Evolutionary conservation across 2,113 vertebrate genomes (phyloP).

Genomic region (Bagarius yarrelli): DNA sequence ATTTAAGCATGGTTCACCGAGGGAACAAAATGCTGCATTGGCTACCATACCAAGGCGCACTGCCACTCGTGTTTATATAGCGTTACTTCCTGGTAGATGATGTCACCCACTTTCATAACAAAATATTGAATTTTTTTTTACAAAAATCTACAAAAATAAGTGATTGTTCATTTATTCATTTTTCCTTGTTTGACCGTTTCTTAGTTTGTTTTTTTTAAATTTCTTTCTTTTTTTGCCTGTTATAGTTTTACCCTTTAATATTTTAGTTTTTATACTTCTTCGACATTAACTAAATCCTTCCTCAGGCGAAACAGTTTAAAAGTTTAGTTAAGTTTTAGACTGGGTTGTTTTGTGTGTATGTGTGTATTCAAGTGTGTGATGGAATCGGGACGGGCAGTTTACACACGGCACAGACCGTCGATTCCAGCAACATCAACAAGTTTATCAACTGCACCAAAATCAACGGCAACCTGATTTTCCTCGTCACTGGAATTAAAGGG

Average conservation of each 20-base stretch:
- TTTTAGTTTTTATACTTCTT: background rate
- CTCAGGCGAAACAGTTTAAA: background rate
- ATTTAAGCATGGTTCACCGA: too few species aligned
- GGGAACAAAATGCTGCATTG: too few species aligned
- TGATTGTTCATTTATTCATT: too few species aligned
- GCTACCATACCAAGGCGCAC: too few species aligned
- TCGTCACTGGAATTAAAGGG: slow-evolving; percentile 97
- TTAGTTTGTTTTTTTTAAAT: too few species aligned
- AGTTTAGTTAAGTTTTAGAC: background rate
- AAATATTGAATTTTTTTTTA: too few species aligned
- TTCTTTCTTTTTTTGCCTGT: too few species aligned
- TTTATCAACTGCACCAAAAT: slow-evolving; percentile 99
- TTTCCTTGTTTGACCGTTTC: too few species aligned
- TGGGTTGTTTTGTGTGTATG: slow-evolving; percentile 23
- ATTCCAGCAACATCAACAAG: slow-evolving; percentile 95
- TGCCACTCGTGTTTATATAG: too few species aligned
- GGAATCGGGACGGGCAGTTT: slow-evolving; percentile 94
- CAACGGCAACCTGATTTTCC: slow-evolving; percentile 97
- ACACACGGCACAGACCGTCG: slow-evolving; percentile 88
- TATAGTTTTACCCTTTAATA: background rate
- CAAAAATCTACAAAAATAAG: too few species aligned
- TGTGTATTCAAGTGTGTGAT: slow-evolving; percentile 81
- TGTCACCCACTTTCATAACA: too few species aligned
- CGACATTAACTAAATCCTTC: background rate
- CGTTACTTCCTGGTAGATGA: too few species aligned